Evolutionary conservation across 1,140 invertebrate species (phyloP).

Genomic region (Pogonomyrmex californicus): DNA sequence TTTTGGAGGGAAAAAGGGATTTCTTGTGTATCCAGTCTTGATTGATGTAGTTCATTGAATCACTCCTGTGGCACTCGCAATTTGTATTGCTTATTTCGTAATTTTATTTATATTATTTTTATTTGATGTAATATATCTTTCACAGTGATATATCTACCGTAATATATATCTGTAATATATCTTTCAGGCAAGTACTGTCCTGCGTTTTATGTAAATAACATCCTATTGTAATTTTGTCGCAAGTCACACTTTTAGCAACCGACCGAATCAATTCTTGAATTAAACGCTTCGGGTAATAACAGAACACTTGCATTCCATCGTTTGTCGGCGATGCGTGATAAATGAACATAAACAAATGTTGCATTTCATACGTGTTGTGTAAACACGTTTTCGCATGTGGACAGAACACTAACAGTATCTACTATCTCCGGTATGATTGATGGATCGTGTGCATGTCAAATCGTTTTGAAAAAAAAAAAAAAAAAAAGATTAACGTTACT

Average conservation of each 20-base stretch:
- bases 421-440: slow-evolving; percentile 43
- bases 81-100: background rate
- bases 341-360: slow-evolving; percentile 53
- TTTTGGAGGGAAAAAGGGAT: background rate
- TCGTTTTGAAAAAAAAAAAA: slow-evolving; percentile 39
- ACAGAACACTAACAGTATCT: slow-evolving; percentile 14
- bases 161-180: background rate
- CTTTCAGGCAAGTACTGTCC: no score
- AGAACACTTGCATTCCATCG: background rate
- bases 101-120: background rate
- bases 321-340: slow-evolving; percentile 28
- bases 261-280: slow-evolving; percentile 14
- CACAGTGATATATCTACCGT: no score
- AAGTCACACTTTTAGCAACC: background rate
- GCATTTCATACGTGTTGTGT: slow-evolving; percentile 31
- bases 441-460: slow-evolving; percentile 13
- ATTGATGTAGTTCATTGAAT: background rate
- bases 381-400: slow-evolving; percentile 37
- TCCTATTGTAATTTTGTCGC: background rate
- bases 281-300: slow-evolving; percentile 17
- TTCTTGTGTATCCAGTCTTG: slow-evolving; percentile 22
- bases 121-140: background rate
- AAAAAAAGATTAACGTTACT: slow-evolving; percentile 17
- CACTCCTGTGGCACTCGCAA: background rate
- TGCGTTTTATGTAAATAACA: background rate